Evolutionary conservation across 2,113 vertebrate species (phyloP).

Genomic region (Narcine bancroftii): DNA sequence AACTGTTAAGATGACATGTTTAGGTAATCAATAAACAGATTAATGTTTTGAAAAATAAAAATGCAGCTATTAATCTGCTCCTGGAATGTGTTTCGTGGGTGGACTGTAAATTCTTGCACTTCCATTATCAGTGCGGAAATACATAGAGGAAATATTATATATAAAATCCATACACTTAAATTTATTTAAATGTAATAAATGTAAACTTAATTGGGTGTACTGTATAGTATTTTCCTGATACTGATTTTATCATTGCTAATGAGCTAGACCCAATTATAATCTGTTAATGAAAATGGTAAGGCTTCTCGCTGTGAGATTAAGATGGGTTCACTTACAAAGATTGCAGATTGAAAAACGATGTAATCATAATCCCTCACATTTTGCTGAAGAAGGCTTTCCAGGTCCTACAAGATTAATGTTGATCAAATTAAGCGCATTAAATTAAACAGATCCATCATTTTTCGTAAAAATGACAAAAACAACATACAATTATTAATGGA

Average conservation of each 20-base stretch:
- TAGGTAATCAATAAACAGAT: constrained; percentile 22
- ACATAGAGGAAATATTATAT: background rate
- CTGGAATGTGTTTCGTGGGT: background rate
- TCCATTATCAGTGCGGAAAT: constrained; percentile 14
- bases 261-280: constrained; percentile 38
- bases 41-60: background rate
- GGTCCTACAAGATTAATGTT: constrained; percentile 40
- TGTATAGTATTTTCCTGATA: constrained; percentile 23
- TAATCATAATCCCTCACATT: constrained; percentile 39
- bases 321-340: constrained; percentile 31
- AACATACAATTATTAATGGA: constrained; percentile 50
- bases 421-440: constrained; percentile 44
- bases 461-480: constrained; percentile 55
- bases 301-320: constrained; percentile 30
- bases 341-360: constrained; percentile 40
- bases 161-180: constrained; percentile 30
- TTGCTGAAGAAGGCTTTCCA: constrained; percentile 36
- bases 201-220: constrained; percentile 22
- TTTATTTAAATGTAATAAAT: constrained; percentile 8
- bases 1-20: constrained; percentile 34
- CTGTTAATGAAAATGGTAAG: constrained; percentile 27
- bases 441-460: constrained; percentile 55
- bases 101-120: constrained; percentile 21
- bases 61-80: constrained; percentile 18
- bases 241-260: constrained; percentile 31